Base-by-base conservation (phyloP, 2,113 vertebrate genomes). In the Cebidichthys violaceus region DNA sequence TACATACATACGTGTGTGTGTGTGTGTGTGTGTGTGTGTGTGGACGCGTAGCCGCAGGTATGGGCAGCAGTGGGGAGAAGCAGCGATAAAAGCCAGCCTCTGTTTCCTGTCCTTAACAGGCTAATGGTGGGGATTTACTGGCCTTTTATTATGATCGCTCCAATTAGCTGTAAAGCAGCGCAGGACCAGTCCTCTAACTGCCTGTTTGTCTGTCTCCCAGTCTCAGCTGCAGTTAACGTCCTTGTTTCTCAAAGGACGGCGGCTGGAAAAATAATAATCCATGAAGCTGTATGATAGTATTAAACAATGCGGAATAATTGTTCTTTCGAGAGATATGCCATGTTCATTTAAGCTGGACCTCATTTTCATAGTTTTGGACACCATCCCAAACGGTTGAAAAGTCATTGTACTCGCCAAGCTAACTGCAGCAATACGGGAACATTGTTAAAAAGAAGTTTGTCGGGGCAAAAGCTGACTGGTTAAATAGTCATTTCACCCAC, bases 91-190 rank as follows among this genome's bases (percentile, higher is more conserved):
- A 88, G 70, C 77, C 73, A 70, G 84, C 57, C 88, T 92, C 87
- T 77, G 81, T 91, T 94, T 95, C 93, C 93, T 92, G 92, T 86
- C 83, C 88, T 87, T 91, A 89, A 87, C 77, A 41, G 75, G 84
- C 78, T 92, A 92, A 90, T 90, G 76, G 82, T 77, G 75, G 89
- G 87, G 90, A 93, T 92, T 94, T 91, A 93, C 77, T 88, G 90
- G 70, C 77, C 88, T 91, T 92, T 92, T 94, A 92, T 90, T 92
- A 88, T 92, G 89, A 94, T 90, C 90, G 89, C 86, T 73, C 70
- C 89, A 93, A 87, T 92, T 89, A 89, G 88, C 75, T 77, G 87
- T 89, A 90, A 85, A 88, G 85, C 76, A 81, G 79, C n/a, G 59
- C 55, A 68, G 66, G 79, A 68, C 78, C 81, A 41, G 80, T 69